Conservation (phyloP, 1,140 invertebrate genomes). For the Drosophila santomea region DNA sequence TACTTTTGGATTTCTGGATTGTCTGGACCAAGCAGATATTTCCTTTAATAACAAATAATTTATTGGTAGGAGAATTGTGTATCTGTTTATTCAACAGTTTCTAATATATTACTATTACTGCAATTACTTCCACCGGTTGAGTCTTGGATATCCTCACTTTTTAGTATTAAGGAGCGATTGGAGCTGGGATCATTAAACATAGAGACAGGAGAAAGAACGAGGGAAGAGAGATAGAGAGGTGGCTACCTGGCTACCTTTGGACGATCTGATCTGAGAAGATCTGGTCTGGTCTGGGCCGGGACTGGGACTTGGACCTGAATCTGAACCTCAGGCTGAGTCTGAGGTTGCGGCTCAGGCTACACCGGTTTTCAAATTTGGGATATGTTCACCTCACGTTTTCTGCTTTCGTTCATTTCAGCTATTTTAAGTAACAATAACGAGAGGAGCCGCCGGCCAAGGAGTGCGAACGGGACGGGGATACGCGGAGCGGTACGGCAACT, state of each 20-base stretch:
- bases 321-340: conserved; percentile 26
- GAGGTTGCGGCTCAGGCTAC: conserved; percentile 49
- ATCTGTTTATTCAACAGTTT: too few species aligned
- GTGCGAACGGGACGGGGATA: conserved; percentile 15
- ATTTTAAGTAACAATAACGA: conserved; percentile 80
- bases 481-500: conserved; percentile 22
- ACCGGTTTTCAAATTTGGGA: conserved; percentile 81
- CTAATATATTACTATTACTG: background rate
- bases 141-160: background rate
- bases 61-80: too few species aligned
- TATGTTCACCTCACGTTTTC: conserved; percentile 68
- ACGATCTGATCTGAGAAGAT: conserved; percentile 16
- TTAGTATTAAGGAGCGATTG: conserved; percentile 17
- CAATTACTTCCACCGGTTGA: background rate
- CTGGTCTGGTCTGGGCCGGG: conserved; percentile 10
- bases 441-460: conserved; percentile 19
- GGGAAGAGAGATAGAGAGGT: background rate
- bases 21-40: too few species aligned
- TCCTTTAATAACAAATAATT: too few species aligned
- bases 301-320: conserved; percentile 15
- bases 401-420: conserved; percentile 64
- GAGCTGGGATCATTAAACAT: conserved; percentile 20
- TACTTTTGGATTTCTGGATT: too few species aligned
- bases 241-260: conserved; percentile 32
- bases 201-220: conserved; percentile 2